Evolutionary conservation across 2,888 invertebrate genomes (phyloP).

Genomic region (Tigriopus californicus): DNA sequence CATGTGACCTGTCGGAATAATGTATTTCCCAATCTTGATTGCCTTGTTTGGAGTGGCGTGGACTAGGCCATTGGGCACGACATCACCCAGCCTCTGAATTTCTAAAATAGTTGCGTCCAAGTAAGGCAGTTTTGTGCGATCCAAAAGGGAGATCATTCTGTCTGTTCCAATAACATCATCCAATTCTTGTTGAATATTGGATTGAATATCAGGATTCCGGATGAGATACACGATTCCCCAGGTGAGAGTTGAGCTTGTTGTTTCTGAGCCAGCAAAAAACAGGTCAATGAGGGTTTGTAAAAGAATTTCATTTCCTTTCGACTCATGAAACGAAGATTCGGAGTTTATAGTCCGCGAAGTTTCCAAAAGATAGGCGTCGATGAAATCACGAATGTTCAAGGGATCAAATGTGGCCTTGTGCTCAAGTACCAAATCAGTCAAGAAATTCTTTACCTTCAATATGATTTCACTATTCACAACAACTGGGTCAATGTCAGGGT

Average conservation of each 20-base stretch:
- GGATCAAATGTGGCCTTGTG: constrained; percentile 7
- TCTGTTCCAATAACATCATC: background rate
- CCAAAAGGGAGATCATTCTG: background rate
- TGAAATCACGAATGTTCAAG: background rate
- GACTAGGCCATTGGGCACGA: background rate
- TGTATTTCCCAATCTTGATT: background rate
- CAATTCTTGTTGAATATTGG: background rate
- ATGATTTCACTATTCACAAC: background rate
- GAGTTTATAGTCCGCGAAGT: background rate
- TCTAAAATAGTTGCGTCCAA: constrained; percentile 8
- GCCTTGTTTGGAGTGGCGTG: background rate
- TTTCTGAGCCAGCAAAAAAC: constrained; percentile 13
- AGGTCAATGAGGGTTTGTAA: constrained; percentile 4
- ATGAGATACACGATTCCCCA: constrained; percentile 9
- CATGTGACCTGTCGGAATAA: background rate
- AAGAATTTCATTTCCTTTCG: background rate
- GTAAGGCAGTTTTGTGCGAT: background rate
- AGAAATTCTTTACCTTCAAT: background rate
- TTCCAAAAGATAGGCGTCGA: constrained; percentile 4
- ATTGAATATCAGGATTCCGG: constrained; percentile 6
- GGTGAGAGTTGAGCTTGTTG: background rate
- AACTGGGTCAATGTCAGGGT: constrained; percentile 1
- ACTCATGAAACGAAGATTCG: background rate
- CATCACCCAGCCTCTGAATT: constrained; percentile 5
- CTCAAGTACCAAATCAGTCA: background rate